These are phyloP conservation scores for Smutsia gigantea DNA, from an alignment of 2,797 vertebrate genomes.

Conservation along the genomic window DNA sequence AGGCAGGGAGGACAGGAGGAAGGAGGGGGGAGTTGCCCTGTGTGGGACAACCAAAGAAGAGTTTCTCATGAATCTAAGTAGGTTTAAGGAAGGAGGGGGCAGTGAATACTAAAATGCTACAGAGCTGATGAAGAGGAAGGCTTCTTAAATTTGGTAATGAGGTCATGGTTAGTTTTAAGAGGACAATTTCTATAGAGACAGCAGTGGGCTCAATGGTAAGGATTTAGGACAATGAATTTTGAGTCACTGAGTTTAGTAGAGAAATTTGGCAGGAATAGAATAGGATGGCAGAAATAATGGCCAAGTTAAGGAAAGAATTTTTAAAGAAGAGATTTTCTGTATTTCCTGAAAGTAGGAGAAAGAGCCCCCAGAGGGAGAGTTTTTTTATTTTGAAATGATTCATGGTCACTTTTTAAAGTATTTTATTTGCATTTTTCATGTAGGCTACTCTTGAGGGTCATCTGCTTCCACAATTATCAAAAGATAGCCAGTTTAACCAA, in stretches of 20 bases:
- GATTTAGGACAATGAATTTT: neutral
- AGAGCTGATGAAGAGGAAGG: neutral
- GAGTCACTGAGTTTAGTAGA: neutral
- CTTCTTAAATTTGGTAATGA: neutral
- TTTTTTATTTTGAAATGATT: conserved; percentile 23
- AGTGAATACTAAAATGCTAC: neutral
- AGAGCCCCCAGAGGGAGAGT: neutral
- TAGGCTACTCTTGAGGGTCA: neutral
- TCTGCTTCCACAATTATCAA: neutral
- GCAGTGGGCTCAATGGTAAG: neutral
- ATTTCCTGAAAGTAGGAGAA: conserved; percentile 6
- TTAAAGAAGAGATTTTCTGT: neutral
- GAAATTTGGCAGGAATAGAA: neutral
- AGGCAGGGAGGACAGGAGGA: neutral
- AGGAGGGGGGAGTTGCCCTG: neutral
- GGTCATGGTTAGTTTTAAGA: neutral
- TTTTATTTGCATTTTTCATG: conserved; percentile 4
- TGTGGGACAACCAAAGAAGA: neutral
- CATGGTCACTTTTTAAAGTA: neutral
- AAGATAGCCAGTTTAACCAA: neutral
- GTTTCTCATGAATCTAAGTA: neutral
- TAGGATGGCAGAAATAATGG: neutral
- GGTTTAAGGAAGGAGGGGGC: neutral
- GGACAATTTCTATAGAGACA: neutral
- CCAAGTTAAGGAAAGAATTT: neutral